phyloP scores from a whole-genome alignment of 2,113 vertebrate genomes.

The Edolisoma coerulescens region DNA sequence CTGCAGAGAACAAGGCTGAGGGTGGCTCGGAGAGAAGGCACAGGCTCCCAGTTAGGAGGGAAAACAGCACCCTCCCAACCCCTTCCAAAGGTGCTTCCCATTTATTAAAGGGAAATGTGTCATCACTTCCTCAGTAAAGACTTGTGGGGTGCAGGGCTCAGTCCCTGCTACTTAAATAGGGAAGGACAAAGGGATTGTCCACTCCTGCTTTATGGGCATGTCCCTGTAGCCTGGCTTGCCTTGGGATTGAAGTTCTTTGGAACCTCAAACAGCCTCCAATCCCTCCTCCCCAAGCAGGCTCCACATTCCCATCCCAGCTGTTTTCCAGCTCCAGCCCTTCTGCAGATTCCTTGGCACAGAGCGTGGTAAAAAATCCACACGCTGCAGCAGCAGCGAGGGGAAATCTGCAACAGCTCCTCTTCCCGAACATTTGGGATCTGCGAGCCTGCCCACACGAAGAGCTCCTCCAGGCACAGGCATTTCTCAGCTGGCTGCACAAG shows the following conservation, averaged over 20 bases:
- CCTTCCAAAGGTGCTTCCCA: neutral
- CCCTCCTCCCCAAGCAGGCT: neutral
- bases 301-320: neutral
- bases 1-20: neutral
- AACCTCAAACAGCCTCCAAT: neutral
- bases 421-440: neutral
- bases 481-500: neutral
- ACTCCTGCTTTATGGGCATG: neutral
- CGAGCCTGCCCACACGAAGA: neutral
- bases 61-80: neutral
- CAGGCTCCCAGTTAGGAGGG: neutral
- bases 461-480: neutral
- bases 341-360: neutral
- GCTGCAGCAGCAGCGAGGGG: neutral
- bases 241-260: neutral
- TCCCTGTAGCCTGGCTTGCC: neutral
- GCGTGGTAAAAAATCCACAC: fast-evolving
- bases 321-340: neutral
- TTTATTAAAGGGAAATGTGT: neutral
- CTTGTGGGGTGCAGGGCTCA: neutral
- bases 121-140: fast-evolving
- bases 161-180: fast-evolving
- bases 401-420: neutral
- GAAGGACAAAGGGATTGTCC: neutral
- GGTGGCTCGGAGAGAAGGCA: neutral